Evolutionary conservation across 2,888 invertebrate species (phyloP).

Genomic region (Cantharis lateralis): DNA sequence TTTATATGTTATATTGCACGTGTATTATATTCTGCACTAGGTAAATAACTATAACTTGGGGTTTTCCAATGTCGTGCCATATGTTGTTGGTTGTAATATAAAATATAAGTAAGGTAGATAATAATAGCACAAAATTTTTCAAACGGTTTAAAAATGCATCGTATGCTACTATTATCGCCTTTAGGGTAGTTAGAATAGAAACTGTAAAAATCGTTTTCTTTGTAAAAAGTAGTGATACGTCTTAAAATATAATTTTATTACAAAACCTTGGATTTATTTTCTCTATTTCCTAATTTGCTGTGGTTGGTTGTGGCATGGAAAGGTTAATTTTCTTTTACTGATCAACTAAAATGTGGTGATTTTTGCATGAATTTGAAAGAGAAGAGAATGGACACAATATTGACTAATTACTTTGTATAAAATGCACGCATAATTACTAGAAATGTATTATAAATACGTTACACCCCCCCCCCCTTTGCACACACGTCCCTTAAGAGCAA

Average conservation of each 20-base stretch:
- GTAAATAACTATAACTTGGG: slow-evolving; percentile 14
- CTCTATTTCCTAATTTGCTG: not conserved
- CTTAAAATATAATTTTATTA: slow-evolving; percentile 25
- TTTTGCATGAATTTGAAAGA: not conserved
- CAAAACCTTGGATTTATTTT: not conserved
- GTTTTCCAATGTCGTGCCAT: slow-evolving; percentile 29
- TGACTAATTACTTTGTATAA: not conserved
- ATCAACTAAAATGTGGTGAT: not conserved
- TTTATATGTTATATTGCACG: slow-evolving; percentile 21
- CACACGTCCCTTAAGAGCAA: not conserved
- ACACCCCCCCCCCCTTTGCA: not conserved
- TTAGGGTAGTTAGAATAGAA: not conserved
- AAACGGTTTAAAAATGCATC: not conserved
- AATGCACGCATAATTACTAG: not conserved
- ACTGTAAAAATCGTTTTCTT: slow-evolving; percentile 10
- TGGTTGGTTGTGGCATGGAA: not conserved
- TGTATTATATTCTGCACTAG: slow-evolving; percentile 28
- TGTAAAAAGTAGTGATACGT: slow-evolving; percentile 18
- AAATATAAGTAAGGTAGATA: not conserved
- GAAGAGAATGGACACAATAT: not conserved
- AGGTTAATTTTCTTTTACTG: not conserved
- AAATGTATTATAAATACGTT: not conserved
- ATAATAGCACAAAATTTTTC: not conserved
- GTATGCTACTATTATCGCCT: not conserved
- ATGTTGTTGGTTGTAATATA: slow-evolving; percentile 12